These are phyloP conservation scores for Aporrectodea caliginosa DNA, from an alignment of 1,140 invertebrate species.

Conservation along the genomic window DNA sequence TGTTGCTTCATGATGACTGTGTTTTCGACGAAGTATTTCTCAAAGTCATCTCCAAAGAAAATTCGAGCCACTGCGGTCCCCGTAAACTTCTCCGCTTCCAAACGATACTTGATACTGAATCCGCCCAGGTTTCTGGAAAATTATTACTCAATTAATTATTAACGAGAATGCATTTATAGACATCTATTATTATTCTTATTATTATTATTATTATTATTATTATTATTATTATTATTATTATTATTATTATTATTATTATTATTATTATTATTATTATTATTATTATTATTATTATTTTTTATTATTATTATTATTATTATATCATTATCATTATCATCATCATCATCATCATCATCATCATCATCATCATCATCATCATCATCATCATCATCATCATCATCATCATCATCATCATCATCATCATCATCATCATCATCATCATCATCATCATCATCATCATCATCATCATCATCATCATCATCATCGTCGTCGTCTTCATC, in stretches of 20 bases:
- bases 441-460: not conserved
- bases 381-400: slow-evolving; percentile 3
- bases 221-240: not conserved
- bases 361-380: slow-evolving; percentile 1
- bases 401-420: slow-evolving; percentile 2
- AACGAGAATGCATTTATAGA: too few relatives aligned
- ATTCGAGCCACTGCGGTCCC: not conserved
- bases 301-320: too few relatives aligned
- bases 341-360: too few relatives aligned
- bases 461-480: slow-evolving; percentile 59
- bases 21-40: not conserved
- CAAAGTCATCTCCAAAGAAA: not conserved
- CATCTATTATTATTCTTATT: too few relatives aligned
- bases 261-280: too few relatives aligned
- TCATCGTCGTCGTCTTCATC: slow-evolving; percentile 92
- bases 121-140: not conserved
- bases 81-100: not conserved
- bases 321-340: too few relatives aligned
- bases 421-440: slow-evolving; percentile 3
- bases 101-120: not conserved
- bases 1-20: not conserved
- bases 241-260: too few relatives aligned
- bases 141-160: too few relatives aligned
- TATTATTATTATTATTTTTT: too few relatives aligned
- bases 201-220: too few relatives aligned